Conservation (phyloP, 2,113 vertebrate genomes). For the Nannospalax galili region DNA sequence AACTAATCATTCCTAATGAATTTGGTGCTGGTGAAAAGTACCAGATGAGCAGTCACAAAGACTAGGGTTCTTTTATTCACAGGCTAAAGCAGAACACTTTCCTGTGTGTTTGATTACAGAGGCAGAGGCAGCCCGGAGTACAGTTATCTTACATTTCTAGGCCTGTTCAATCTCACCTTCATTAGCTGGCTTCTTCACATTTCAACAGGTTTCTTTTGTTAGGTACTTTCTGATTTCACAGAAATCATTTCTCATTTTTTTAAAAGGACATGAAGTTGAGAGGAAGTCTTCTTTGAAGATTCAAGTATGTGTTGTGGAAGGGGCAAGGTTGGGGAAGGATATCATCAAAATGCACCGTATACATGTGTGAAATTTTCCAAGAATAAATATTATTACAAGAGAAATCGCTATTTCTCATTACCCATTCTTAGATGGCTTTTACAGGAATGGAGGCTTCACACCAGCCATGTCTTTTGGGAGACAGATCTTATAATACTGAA, state of each 20-base stretch:
- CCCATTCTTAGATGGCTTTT: constrained; percentile 46
- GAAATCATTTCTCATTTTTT: not conserved
- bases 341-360: not conserved
- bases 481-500: not conserved
- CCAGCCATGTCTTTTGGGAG: not conserved
- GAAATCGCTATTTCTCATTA: constrained; percentile 24
- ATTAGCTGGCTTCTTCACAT: constrained; percentile 69
- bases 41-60: constrained; percentile 77
- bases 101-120: constrained; percentile 52
- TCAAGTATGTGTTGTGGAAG: not conserved
- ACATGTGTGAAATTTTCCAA: not conserved
- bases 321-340: fast-evolving
- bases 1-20: constrained; percentile 79
- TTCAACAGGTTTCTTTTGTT: constrained; percentile 62
- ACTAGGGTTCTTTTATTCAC: constrained; percentile 73
- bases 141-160: constrained; percentile 71
- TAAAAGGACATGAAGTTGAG: not conserved
- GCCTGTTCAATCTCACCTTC: constrained; percentile 63
- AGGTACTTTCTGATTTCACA: not conserved
- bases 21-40: constrained; percentile 81
- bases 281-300: not conserved
- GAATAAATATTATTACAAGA: no score
- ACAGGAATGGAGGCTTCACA: constrained; percentile 18
- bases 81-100: constrained; percentile 51
- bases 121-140: constrained; percentile 55